Evolutionary conservation across 2,888 invertebrate species (phyloP).

Genomic region (Dicroscelio sp.): DNA sequence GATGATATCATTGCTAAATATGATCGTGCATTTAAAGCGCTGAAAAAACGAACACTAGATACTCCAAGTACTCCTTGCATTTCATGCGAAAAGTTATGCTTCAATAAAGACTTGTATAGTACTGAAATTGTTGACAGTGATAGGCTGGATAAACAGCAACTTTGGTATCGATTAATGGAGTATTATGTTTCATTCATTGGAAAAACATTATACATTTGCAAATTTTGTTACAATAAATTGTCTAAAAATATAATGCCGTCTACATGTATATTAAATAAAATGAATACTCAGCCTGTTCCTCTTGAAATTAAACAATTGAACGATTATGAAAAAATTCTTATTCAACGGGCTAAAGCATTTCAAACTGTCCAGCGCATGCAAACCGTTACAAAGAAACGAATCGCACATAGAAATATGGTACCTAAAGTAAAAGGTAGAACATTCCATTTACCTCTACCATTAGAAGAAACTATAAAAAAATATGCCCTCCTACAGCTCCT

Average conservation of each 20-base stretch:
- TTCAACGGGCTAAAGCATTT: constrained; percentile 77
- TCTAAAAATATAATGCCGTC: constrained; percentile 81
- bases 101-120: constrained; percentile 11
- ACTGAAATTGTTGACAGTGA: not conserved
- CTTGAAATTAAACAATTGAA: constrained; percentile 82
- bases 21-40: constrained; percentile 16
- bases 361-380: constrained; percentile 87
- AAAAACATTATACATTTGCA: not conserved
- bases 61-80: constrained; percentile 1
- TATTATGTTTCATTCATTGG: not conserved
- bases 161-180: constrained; percentile 31
- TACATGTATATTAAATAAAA: constrained; percentile 84
- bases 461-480: constrained; percentile 87
- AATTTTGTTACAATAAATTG: constrained; percentile 71
- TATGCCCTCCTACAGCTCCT: constrained; percentile 13
- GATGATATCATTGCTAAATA: constrained; percentile 19
- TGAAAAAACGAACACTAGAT: constrained; percentile 29
- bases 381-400: constrained; percentile 86
- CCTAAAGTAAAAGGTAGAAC: constrained; percentile 77
- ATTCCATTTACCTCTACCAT: constrained; percentile 89
- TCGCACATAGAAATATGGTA: constrained; percentile 84
- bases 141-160: constrained; percentile 19
- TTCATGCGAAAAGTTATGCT: constrained; percentile 30
- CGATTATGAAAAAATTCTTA: constrained; percentile 83
- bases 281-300: constrained; percentile 67